These are phyloP conservation scores for Acipenser ruthenus DNA, from an alignment of 2,797 vertebrate genomes.

Conservation along the genomic window DNA sequence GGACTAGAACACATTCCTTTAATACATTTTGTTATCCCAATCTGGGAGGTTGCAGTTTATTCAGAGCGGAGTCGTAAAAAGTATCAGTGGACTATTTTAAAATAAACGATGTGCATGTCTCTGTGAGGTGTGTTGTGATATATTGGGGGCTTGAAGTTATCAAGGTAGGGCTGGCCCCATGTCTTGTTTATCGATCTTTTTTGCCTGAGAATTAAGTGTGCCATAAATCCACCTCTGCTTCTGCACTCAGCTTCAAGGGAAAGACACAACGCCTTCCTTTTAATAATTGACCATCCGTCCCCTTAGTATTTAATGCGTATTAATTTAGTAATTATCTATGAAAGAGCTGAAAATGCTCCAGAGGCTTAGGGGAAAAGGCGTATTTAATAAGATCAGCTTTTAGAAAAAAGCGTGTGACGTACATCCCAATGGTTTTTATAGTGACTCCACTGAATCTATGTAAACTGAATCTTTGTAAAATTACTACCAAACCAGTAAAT, in stretches of 20 bases:
- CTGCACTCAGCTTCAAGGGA: slow-evolving; percentile 37
- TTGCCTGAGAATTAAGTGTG: slow-evolving; percentile 43
- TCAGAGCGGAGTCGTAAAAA: slow-evolving; percentile 12
- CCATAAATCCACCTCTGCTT: slow-evolving; percentile 44
- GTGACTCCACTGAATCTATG: slow-evolving; percentile 2
- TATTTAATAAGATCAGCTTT: slow-evolving; percentile 33
- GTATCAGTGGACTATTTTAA: slow-evolving; percentile 19
- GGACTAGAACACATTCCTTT: too few relatives aligned
- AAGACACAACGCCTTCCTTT: slow-evolving; percentile 13
- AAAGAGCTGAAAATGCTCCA: slow-evolving; percentile 22
- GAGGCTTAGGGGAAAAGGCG: slow-evolving; percentile 27
- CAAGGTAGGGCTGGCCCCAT: slow-evolving; percentile 39
- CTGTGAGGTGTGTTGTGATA: slow-evolving; percentile 35
- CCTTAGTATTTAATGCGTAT: slow-evolving; percentile 33
- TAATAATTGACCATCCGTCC: slow-evolving; percentile 28
- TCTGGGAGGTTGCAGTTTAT: not conserved
- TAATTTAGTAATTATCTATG: slow-evolving; percentile 40
- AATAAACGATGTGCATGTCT: slow-evolving; percentile 32
- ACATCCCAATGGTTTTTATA: slow-evolving; percentile 23
- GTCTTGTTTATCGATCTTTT: slow-evolving; percentile 47
- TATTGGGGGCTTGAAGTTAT: slow-evolving; percentile 44
- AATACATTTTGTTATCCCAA: too few relatives aligned
- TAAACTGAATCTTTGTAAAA: too few relatives aligned
- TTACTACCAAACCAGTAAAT: slow-evolving; percentile 1
- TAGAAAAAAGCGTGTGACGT: slow-evolving; percentile 12